Percentiles rank a stretch among this genome's conserved stretches.
Conservation (phyloP, 2,113 vertebrate species). For the Fulica atra region DNA sequence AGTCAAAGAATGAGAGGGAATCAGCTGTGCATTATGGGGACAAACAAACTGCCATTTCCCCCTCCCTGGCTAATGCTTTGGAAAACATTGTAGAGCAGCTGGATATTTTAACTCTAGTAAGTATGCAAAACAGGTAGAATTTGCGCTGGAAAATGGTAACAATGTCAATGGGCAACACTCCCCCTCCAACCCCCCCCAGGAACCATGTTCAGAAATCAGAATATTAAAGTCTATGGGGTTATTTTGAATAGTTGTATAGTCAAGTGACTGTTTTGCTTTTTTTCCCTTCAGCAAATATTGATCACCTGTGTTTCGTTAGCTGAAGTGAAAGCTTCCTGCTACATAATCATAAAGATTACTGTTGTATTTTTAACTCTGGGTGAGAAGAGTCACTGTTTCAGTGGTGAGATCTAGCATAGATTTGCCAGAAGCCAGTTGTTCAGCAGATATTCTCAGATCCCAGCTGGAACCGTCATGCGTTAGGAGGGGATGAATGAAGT, state of each 20-base stretch:
- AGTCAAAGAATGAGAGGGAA: constrained; percentile 28
- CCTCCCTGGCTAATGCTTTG: constrained; percentile 76
- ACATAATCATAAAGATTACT: neutral
- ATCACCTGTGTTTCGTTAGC: neutral
- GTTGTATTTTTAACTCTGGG: neutral
- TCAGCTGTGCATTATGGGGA: constrained; percentile 16
- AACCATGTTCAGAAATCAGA: neutral
- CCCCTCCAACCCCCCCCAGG: too few species aligned
- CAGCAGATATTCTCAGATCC: neutral
- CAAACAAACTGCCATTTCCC: constrained; percentile 59
- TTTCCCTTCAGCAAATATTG: neutral
- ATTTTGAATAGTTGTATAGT: neutral
- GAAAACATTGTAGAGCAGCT: constrained; percentile 89
- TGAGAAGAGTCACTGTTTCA: neutral
- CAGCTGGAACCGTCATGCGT: neutral
- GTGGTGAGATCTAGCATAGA: neutral
- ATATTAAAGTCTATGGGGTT: neutral
- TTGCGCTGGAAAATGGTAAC: neutral
- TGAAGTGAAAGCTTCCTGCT: neutral
- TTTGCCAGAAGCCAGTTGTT: neutral
- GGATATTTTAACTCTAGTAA: constrained; percentile 88
- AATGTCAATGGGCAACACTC: neutral
- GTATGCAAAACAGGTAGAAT: neutral
- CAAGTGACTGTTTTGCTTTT: neutral
- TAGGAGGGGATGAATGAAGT: neutral